Evolutionary conservation across 92 coral and sea anemone genomes (phyloP), one percentile per base, ranked within the genome.

Genomic region (Scolanthus callimorphus): DNA sequence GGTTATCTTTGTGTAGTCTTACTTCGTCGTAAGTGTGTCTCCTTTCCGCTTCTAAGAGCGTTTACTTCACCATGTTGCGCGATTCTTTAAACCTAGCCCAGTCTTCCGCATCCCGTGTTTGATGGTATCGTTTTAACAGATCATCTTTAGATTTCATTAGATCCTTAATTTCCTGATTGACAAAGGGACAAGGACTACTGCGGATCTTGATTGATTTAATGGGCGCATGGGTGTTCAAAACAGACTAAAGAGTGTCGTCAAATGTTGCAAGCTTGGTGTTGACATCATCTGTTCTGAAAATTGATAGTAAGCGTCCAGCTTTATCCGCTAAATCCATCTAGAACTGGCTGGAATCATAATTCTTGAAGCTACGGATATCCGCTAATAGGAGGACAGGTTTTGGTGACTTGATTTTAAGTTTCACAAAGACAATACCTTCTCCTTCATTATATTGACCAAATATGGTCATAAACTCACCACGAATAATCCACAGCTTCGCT

Each of bases 141-240:
- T 47, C 25, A 71, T 62, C 47, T 60, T 56, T 25, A 2, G 70
- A 62, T 72, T 51, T 72, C 72, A 62, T 72, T 27, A 51, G 61
- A 1, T 76, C 70, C 31, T 69, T 77, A 13, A 82, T 57, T 50
- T 68, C 84, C 25, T 43, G 59, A 11, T 68, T 71, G 37, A 65
- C 78, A 55, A 67, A 70, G 25, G 90, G 76, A 53, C 74, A 77
- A 27, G 89, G 84, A 20, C 69, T 76, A 25, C 57, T 56, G 34
- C 65, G 79, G 27, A 63, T 29, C 44, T 34, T 70, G 25, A 77
- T 75, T 4, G 66, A 17, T 63, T 77, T 76, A 10, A 76, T 15
- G 27, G 79, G 83, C 11, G 75, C 83, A 29, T 76, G 67, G 4
- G 34, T 25, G n/a, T 48, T 25, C 10, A 76, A 50, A 13, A 45